These are phyloP conservation scores for Emydoidea blandingii DNA, from an alignment of 2,797 vertebrate genomes.

Conservation along the genomic window DNA sequence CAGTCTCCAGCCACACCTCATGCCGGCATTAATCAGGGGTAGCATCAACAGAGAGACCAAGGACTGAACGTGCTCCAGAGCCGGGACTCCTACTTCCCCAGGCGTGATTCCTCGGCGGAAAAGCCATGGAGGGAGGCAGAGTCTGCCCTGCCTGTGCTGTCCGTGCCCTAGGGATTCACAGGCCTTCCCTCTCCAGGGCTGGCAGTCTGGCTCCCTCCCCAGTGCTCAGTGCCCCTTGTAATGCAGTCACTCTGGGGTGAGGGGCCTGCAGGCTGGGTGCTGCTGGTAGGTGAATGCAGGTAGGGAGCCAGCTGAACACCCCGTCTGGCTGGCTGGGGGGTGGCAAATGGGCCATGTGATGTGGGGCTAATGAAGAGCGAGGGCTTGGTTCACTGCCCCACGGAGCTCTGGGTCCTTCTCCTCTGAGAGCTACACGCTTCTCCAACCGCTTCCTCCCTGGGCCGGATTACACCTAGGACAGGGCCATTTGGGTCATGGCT, in stretches of 20 bases:
- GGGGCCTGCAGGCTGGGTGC: background rate
- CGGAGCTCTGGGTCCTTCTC: background rate
- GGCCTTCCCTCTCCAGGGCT: background rate
- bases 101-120: no score
- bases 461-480: background rate
- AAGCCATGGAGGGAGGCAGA: no score
- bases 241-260: background rate
- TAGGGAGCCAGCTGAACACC: background rate
- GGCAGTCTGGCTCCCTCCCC: background rate
- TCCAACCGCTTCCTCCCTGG: background rate
- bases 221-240: background rate
- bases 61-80: no score
- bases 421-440: background rate
- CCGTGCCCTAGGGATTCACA: background rate
- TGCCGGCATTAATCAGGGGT: background rate
- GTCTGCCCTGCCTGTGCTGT: background rate
- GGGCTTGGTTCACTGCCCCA: background rate
- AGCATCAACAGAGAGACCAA: background rate
- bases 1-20: background rate
- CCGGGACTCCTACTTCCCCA: no score
- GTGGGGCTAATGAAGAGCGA: background rate
- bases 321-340: no score
- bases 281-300: background rate
- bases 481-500: no score
- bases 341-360: background rate